phyloP scores from a whole-genome alignment of 2,888 invertebrate genomes.

The Hydrotaea diabolus region DNA sequence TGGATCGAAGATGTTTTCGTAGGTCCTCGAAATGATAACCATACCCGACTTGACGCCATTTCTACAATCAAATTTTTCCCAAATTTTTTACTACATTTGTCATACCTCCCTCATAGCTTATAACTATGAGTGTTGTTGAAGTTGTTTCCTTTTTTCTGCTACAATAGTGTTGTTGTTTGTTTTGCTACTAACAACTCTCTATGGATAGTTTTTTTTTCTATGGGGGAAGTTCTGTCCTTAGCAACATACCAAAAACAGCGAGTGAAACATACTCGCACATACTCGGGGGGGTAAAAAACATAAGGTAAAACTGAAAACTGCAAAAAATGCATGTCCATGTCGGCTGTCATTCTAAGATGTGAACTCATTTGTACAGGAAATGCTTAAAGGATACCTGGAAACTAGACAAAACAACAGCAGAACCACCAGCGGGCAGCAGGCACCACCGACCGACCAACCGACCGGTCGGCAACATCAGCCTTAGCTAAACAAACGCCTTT shows the following conservation, averaged over 20 bases:
- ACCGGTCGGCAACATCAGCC: not conserved
- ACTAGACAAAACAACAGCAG: slow-evolving; percentile 46
- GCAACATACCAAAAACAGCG: not conserved
- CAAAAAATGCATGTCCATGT: slow-evolving; percentile 58
- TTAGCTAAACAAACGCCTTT: slow-evolving; percentile 56
- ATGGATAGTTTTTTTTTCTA: not conserved
- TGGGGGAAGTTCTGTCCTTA: not conserved
- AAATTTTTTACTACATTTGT: not conserved
- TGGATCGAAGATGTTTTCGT: too few species aligned
- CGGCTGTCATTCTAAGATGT: slow-evolving; percentile 70
- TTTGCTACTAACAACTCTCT: not conserved
- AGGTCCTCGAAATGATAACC: too few species aligned
- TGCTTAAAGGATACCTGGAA: slow-evolving; percentile 67
- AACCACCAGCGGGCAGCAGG: slow-evolving; percentile 34
- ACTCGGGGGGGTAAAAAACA: too few species aligned
- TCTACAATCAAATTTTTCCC: too few species aligned
- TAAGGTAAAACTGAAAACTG: slow-evolving; percentile 45
- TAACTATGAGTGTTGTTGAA: slow-evolving; percentile 22
- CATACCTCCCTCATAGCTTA: slow-evolving; percentile 1
- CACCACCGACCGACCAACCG: not conserved
- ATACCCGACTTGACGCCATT: too few species aligned
- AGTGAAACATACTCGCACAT: slow-evolving; percentile 46
- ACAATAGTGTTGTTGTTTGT: not conserved
- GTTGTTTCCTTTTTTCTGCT: not conserved
- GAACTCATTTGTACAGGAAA: slow-evolving; percentile 72